Percentiles rank a stretch among this genome's conserved stretches.
Conservation (phyloP, 2,888 invertebrate species). For the Bombylius discolor region DNA sequence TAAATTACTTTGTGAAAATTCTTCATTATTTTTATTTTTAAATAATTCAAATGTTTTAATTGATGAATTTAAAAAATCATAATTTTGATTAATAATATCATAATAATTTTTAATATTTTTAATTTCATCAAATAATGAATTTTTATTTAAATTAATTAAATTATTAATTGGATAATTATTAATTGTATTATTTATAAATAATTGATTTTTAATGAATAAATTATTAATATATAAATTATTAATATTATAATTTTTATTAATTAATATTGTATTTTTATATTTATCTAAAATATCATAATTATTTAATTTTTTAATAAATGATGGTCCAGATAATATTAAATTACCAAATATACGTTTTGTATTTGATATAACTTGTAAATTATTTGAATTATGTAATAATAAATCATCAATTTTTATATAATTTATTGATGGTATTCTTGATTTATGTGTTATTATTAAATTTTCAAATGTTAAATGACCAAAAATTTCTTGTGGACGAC, state of each 20-base stretch:
- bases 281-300: constrained; percentile 21
- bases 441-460: constrained; percentile 19
- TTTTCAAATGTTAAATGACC: constrained; percentile 26
- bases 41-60: too few species aligned
- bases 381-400: constrained; percentile 19
- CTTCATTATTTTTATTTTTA: too few species aligned
- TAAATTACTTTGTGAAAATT: neutral
- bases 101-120: neutral
- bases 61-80: too few species aligned
- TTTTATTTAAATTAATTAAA: neutral
- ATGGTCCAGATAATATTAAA: constrained; percentile 24
- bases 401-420: constrained; percentile 21
- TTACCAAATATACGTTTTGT: constrained; percentile 21
- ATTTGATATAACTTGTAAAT: constrained; percentile 22
- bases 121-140: neutral
- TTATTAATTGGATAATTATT: neutral
- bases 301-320: constrained; percentile 23
- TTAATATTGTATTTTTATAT: constrained; percentile 23
- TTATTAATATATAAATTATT: neutral
- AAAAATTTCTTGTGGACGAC: constrained; percentile 23
- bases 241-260: constrained; percentile 23
- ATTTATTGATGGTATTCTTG: constrained; percentile 24
- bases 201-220: neutral
- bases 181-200: neutral
- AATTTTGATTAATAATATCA: too few species aligned